A percentile compares a stretch with the other conserved stretches of the same genome.
Conservation (phyloP, 2,113 vertebrate genomes). For the Gavialis gangeticus region DNA sequence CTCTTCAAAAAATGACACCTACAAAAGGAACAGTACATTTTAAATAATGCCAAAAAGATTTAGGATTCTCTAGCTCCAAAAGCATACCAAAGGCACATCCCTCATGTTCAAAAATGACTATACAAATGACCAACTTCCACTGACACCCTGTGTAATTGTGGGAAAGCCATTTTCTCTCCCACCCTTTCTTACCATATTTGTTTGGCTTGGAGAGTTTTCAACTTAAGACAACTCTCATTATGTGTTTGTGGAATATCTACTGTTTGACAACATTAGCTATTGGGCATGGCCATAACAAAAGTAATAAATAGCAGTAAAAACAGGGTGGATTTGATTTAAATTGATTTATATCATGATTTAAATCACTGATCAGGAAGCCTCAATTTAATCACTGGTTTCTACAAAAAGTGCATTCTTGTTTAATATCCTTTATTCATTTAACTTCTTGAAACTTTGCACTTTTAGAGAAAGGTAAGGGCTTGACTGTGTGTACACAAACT, state of each 20-base stretch:
- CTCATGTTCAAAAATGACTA: not conserved
- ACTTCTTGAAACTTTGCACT: no score
- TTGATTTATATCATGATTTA: no score
- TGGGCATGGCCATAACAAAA: not conserved
- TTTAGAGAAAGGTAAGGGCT: no score
- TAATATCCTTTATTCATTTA: no score
- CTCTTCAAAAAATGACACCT: constrained; percentile 94
- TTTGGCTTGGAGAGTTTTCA: not conserved
- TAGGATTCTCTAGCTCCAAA: constrained; percentile 4
- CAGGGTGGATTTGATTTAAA: no score
- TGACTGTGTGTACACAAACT: no score
- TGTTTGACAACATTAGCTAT: not conserved
- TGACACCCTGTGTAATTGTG: not conserved
- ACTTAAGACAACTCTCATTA: not conserved
- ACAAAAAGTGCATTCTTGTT: no score
- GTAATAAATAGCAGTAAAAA: not conserved
- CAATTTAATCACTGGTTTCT: no score
- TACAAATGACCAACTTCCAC: not conserved
- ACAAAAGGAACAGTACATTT: constrained; percentile 21
- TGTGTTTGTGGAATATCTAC: not conserved
- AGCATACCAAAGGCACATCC: not conserved
- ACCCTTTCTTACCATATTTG: not conserved
- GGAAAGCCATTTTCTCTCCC: not conserved
- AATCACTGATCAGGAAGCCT: no score
- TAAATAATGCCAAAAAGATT: not conserved